These are phyloP conservation scores for Perognathus longimembris DNA, from an alignment of 2,113 vertebrate genomes.

Conservation along the genomic window DNA sequence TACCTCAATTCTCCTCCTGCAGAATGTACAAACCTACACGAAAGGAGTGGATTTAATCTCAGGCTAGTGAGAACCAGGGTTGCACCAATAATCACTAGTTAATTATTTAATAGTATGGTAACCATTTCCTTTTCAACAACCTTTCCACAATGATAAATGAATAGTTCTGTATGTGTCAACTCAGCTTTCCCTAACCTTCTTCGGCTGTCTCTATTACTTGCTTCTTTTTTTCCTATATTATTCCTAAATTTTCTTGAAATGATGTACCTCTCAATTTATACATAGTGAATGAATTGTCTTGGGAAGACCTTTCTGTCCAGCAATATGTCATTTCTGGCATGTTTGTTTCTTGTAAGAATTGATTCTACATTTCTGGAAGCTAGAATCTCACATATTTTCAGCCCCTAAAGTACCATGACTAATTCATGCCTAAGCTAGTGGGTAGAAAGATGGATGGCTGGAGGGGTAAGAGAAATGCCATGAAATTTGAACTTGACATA, in stretches of 20 bases:
- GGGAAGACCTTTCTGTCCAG: background rate
- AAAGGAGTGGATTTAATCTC: background rate
- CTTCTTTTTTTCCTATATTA: background rate
- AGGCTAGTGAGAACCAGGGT: background rate
- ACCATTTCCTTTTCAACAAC: conserved; percentile 27
- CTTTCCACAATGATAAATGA: background rate
- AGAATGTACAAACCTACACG: background rate
- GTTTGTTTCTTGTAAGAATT: background rate
- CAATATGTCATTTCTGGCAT: background rate
- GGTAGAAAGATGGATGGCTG: background rate
- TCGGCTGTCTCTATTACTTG: background rate
- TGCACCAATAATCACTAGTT: background rate
- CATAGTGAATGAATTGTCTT: background rate
- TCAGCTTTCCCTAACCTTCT: too few relatives aligned
- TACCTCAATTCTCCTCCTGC: background rate
- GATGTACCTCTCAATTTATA: background rate
- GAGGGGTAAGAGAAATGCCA: background rate
- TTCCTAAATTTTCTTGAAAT: conserved; percentile 55
- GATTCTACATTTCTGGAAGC: background rate
- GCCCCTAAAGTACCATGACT: background rate
- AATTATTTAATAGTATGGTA: background rate
- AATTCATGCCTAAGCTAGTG: background rate
- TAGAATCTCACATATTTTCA: background rate
- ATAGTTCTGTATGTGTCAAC: background rate
- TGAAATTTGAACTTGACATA: conserved; percentile 35